Conservation (phyloP, 2,797 vertebrate genomes). For the Alectoris magna region DNA sequence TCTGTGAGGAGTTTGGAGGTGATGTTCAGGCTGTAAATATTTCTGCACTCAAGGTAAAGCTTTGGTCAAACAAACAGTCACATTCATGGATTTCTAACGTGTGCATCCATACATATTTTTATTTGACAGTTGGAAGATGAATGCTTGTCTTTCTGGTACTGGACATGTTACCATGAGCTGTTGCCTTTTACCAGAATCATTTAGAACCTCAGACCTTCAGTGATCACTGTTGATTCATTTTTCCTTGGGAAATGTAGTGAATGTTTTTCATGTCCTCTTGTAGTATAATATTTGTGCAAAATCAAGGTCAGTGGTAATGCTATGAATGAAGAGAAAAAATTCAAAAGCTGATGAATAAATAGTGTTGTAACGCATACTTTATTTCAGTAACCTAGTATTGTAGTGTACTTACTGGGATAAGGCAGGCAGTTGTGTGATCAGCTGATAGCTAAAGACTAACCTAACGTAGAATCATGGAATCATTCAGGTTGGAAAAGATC, state of each 20-base stretch:
- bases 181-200: not conserved
- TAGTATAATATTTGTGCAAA: not conserved
- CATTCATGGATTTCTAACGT: rapidly evolving
- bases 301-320: not conserved
- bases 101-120: not conserved
- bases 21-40: conserved; percentile 92
- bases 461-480: not conserved
- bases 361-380: not conserved
- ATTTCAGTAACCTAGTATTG: not conserved
- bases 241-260: not conserved
- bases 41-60: conserved; percentile 90
- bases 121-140: not conserved
- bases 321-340: not conserved
- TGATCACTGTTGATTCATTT: not conserved
- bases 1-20: conserved; percentile 94
- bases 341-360: not conserved
- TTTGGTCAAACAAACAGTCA: not conserved
- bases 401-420: not conserved
- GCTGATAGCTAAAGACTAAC: not conserved
- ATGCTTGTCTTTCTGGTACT: not conserved
- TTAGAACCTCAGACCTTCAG: not conserved
- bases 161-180: not conserved
- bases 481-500: too few relatives aligned
- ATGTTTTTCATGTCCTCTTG: not conserved
- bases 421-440: not conserved